A percentile compares a stretch with the other conserved stretches of the same genome.
Evolutionary conservation across 2,888 invertebrate genomes (phyloP).

Genomic region (Molanna angustata): DNA sequence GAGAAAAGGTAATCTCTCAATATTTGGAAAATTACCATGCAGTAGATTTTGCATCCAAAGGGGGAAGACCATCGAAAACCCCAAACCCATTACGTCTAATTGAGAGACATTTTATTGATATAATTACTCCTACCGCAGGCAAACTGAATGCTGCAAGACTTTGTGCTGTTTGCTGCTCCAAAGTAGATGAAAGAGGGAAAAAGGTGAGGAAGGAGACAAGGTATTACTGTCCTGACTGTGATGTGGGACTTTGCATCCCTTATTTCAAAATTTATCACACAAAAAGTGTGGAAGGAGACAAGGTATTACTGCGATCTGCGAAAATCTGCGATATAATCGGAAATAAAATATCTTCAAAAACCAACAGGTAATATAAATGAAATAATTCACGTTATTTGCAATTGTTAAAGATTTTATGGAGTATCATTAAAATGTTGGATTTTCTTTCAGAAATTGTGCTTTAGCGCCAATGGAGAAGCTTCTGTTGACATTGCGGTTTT

Average conservation of each 20-base stretch:
- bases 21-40: slow-evolving; percentile 16
- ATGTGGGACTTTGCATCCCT: slow-evolving; percentile 20
- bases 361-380: too few relatives aligned
- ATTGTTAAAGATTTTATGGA: too few relatives aligned
- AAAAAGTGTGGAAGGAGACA: slow-evolving; percentile 15
- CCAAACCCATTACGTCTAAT: slow-evolving; percentile 21
- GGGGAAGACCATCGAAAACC: slow-evolving; percentile 16
- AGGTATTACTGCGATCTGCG: slow-evolving; percentile 23
- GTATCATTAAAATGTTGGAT: too few relatives aligned
- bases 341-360: too few relatives aligned
- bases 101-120: slow-evolving; percentile 17
- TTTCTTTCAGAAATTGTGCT: too few relatives aligned
- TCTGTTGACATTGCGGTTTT: too few relatives aligned
- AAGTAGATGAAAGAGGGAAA: slow-evolving; percentile 17
- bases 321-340: too few relatives aligned
- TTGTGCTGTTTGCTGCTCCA: slow-evolving; percentile 21
- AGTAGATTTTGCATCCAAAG: slow-evolving; percentile 13
- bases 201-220: slow-evolving; percentile 18
- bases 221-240: slow-evolving; percentile 22
- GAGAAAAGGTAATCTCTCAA: slow-evolving; percentile 10
- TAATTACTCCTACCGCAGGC: slow-evolving; percentile 9
- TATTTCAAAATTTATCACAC: slow-evolving; percentile 27
- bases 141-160: slow-evolving; percentile 17
- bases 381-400: too few relatives aligned
- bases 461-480: too few relatives aligned